Base-by-base conservation (phyloP, 2,797 vertebrate genomes). In the Ibycter americanus region DNA sequence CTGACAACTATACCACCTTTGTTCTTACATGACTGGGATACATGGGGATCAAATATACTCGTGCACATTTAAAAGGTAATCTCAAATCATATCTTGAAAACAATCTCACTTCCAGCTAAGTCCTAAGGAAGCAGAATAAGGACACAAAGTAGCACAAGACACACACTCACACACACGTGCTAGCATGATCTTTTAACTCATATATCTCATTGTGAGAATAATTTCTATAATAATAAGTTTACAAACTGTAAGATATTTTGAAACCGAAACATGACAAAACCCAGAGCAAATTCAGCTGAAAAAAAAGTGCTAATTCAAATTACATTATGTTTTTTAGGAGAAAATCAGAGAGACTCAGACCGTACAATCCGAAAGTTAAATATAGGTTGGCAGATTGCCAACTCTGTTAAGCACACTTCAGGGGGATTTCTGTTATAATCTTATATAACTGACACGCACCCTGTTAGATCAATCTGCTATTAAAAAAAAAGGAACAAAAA, bases 351-450 rank as follows among this genome's bases (percentile, higher is more conserved):
- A 83, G 7, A 81, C 27, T 65, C 10, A 38, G 42, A 74, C 47
- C 58, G 81, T 38, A 62, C 4, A 4, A 89, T 67, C 68, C 5
- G 4, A 59, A 96, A 76, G 68, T 83, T 95, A 95, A 94, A 95
- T 87, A 94, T 20, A 90, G 52, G n/a, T 18, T 90, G 90, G 91
- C 63, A 84, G 26, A 77, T 6, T 90, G 78, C 83, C 84, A 65
- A 13, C 29, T 77, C 26, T 22, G 52, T 93, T 89, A 93, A 85
- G 66, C 44, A 79, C 42, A 82, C 42, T 79, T 52, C 68, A 83
- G 52, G 46, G 36, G 34, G 68, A 93, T 84, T 96, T 96, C 71
- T 93, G 21, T 66, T 93, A 82, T 63, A 79, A 82, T 58, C 44
- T 87, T 89, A 68, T 54, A 70, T 74, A 95, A 92, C 23, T 62